Conservation (phyloP, 2,113 vertebrate species). For the Pituophis catenifer region DNA sequence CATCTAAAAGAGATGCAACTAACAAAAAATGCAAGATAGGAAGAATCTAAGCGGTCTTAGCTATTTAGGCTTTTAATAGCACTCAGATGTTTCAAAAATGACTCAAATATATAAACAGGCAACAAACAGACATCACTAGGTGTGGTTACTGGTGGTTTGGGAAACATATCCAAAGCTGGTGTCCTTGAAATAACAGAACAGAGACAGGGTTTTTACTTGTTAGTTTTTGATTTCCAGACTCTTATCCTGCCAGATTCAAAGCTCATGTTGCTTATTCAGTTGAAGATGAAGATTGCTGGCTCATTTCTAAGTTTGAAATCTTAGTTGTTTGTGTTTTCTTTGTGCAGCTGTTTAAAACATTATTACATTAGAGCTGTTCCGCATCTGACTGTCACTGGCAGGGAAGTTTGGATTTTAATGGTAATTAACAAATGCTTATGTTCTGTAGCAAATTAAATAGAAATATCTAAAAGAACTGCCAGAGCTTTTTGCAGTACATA, state of each 20-base stretch:
- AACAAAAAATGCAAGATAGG: conserved; percentile 42
- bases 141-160: conserved; percentile 41
- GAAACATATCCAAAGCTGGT: conserved; percentile 50
- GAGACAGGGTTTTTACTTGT: rapidly evolving
- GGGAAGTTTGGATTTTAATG: background rate
- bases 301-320: background rate
- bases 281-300: background rate
- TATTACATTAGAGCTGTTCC: background rate
- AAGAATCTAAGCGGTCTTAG: background rate
- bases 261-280: background rate
- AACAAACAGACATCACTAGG: conserved; percentile 63
- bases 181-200: conserved; percentile 43
- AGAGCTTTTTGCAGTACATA: background rate
- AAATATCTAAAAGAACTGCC: background rate
- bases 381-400: background rate
- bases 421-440: background rate
- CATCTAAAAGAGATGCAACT: background rate
- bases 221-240: background rate
- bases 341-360: background rate
- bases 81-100: conserved; percentile 55
- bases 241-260: background rate
- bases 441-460: background rate
- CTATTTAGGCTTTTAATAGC: conserved; percentile 35
- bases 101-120: conserved; percentile 37
- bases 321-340: background rate